Conservation (phyloP, 2,888 invertebrate genomes). For the Eristalis pertinax region DNA sequence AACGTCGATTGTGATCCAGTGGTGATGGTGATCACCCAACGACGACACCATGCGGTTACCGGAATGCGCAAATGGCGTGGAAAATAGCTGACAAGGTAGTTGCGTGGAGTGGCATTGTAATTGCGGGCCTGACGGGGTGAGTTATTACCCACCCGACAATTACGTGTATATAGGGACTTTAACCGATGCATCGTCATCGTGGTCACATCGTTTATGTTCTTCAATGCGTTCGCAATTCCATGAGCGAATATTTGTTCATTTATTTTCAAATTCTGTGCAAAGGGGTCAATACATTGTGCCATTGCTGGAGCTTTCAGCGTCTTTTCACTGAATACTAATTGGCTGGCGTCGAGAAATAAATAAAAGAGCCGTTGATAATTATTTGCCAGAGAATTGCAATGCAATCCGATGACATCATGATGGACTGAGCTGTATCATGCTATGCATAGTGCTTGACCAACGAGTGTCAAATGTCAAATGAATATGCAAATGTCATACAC, state of each 20-base stretch:
- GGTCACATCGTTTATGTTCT: not conserved
- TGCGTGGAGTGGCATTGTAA: constrained; percentile 30
- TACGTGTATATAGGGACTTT: not conserved
- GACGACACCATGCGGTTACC: constrained; percentile 54
- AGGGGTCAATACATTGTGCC: constrained; percentile 17
- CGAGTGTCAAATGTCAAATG: too few species aligned
- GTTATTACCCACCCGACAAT: constrained; percentile 38
- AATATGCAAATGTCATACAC: too few species aligned
- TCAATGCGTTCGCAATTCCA: not conserved
- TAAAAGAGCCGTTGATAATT: constrained; percentile 1
- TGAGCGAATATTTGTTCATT: not conserved
- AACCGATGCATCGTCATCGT: constrained; percentile 7
- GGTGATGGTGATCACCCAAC: constrained; percentile 42
- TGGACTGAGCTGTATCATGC: too few species aligned
- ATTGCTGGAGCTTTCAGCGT: constrained; percentile 8
- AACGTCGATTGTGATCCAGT: constrained; percentile 31
- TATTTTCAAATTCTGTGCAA: not conserved
- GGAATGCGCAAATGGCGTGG: constrained; percentile 67
- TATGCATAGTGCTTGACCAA: too few species aligned
- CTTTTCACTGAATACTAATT: constrained; percentile 55
- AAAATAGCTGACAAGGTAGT: constrained; percentile 54
- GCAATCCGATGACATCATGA: not conserved
- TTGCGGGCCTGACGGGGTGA: constrained; percentile 32
- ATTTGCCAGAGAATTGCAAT: not conserved
- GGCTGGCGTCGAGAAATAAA: not conserved